Evolutionary conservation across 1,140 invertebrate species (phyloP), one percentile per base, ranked within the genome.

Genomic region (Subanguina moxae): DNA sequence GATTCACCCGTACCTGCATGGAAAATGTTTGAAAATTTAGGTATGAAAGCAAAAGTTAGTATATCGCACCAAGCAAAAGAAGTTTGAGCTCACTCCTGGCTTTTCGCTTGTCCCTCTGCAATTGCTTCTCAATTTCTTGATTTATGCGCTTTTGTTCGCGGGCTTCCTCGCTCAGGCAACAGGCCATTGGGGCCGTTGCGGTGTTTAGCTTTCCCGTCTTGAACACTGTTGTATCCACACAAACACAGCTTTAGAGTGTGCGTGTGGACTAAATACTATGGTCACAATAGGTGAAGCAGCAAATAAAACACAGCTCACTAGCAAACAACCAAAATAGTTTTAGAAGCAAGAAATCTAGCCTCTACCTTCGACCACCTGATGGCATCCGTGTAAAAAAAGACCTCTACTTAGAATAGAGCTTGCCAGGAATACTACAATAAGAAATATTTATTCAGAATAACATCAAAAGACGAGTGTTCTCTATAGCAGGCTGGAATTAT

Each of bases 81-180:
- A 99, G 87, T 88, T 99, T 99, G 83, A 98, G 90, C 88, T 99
- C 96, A 84, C 94, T 88, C 83, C 95, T 88, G 76, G 95, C 94
- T 90, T 99, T 94, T 84, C 93, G 87, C 87, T 99, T 98, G 87
- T 98, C 95, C 86, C 93, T 91, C 81, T 93, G 88, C 80, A 99
- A 88, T 88, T 99, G 95, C 84, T 92, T 89, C 87, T 99, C 95
- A 84, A 99, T 99, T 88, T 99, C 95, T 87, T 96, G 93, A 87
- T 99, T 99, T 86, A 98, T 98, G 84, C 94, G 89, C 88, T 96
- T 97, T 88, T 98, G 95, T 88, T 99, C 94, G 87, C 95, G 94
- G 83, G 94, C 94, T 88, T 98, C 95, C 88, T 97, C 95, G 84
- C 92, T 95, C 85, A 97, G 89, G 88, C 94, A 98, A 89, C 95